These are phyloP conservation scores for Ptyas mucosa DNA, from an alignment of 2,113 vertebrate genomes.

Conservation along the genomic window DNA sequence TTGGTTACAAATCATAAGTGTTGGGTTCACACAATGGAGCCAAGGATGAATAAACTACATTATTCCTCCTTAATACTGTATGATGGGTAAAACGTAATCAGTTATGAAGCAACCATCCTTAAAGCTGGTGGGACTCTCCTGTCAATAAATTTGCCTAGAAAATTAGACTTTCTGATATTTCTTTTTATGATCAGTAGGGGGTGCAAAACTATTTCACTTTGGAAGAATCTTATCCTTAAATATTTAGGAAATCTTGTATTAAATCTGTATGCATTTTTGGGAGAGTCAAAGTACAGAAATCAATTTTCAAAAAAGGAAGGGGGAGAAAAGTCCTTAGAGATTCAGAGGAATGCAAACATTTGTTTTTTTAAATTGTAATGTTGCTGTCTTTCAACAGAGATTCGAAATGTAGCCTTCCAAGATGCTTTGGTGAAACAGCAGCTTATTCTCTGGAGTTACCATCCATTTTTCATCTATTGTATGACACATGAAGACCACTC, in stretches of 20 bases:
- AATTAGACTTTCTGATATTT: rapidly evolving
- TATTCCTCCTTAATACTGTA: neutral
- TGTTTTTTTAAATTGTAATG: neutral
- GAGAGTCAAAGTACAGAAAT: neutral
- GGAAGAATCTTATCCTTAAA: neutral
- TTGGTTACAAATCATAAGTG: neutral
- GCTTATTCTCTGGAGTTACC: neutral
- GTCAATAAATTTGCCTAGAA: neutral
- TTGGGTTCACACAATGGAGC: neutral
- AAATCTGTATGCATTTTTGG: neutral
- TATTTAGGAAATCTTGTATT: neutral
- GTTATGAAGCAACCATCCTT: neutral
- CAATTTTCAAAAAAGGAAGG: neutral
- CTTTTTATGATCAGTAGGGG: constrained; percentile 34
- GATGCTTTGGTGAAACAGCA: neutral
- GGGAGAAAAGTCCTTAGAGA: neutral
- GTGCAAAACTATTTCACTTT: neutral
- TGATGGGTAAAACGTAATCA: neutral
- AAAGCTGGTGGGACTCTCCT: neutral
- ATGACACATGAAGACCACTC: neutral
- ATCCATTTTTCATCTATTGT: neutral
- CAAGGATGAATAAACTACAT: neutral
- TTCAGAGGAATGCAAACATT: neutral
- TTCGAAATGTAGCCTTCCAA: neutral
- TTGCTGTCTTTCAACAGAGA: neutral